Base-by-base conservation (phyloP, 2,797 vertebrate genomes). In the Dallia pectoralis region DNA sequence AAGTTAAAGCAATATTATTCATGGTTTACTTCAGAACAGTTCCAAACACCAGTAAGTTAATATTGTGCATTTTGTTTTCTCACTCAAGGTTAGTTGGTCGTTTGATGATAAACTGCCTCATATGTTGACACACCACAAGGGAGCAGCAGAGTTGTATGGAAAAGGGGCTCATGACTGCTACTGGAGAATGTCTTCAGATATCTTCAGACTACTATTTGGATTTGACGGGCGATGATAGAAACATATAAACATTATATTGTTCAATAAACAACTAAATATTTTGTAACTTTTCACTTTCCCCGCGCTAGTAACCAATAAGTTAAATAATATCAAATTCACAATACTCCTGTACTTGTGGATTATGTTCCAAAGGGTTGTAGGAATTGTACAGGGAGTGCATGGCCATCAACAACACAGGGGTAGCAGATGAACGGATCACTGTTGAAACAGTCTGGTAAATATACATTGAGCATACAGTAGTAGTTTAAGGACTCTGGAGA, bases 101-200 rank as follows among this genome's bases (percentile, higher is more conserved):
- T 66, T 36, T 8, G 59, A n/a, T 70, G 53, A 51, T 51, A 29
- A 77, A 5, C 68, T 65, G 64, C 63, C 59, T 56, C 76, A 84
- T 89, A 79, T 88, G 74, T 76, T 22, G 22, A 84, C 71, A 62
- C 83, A 75, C 90, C 93, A 94, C 91, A 90, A 91, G 92, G 90
- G 89, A 87, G 92, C 91, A 94, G 92, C 89, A 94, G 90, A 84
- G 92, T 88, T 71, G 91, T 86, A 83, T 64, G 19, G 85, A 78
- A 86, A 90, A 87, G 29, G 18, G 66, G 40, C 59, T 62, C 64
- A 69, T 14, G 25, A 40, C 49, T 73, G 74, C 59, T 56, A 30
- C 22, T 14, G 4, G 19, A 49, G 19, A 25, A 78, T 47, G 56
- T 67, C 32, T 72, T 12, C 40, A 44, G 40, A 64, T 68, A 36